phyloP scores from a whole-genome alignment of 2,113 vertebrate genomes.

The Amphiprion percula region DNA sequence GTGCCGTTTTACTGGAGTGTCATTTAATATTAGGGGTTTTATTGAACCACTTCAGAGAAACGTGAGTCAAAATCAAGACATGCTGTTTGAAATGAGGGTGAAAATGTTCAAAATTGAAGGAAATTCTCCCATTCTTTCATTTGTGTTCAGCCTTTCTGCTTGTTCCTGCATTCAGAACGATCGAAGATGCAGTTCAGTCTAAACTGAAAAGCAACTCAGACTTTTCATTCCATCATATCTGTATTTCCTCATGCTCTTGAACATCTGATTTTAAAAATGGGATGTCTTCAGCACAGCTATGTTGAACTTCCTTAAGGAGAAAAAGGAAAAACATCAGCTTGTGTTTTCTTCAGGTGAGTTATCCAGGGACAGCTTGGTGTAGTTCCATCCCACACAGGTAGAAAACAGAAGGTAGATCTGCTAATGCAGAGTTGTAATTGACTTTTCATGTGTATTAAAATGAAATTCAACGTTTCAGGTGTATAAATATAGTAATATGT shows the following conservation, averaged over 20 bases:
- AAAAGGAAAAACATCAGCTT: background rate
- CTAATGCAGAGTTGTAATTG: conserved; percentile 4
- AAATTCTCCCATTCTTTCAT: background rate
- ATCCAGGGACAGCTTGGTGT: background rate
- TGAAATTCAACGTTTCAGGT: background rate
- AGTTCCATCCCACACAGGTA: conserved; percentile 4
- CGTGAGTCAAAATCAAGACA: background rate
- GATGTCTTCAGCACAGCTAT: too few species aligned
- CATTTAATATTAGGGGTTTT: conserved; percentile 25
- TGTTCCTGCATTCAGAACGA: background rate
- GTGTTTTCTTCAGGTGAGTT: background rate
- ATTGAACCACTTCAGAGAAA: conserved; percentile 22
- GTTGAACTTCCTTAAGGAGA: background rate
- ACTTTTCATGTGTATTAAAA: conserved; percentile 6
- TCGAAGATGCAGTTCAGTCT: background rate
- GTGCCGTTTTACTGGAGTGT: conserved; percentile 74
- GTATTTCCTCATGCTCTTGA: background rate
- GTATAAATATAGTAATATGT: too few species aligned
- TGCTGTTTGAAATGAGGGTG: background rate
- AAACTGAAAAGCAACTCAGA: conserved; percentile 17
- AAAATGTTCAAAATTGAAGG: background rate
- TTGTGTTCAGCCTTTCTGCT: background rate
- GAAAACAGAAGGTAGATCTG: background rate
- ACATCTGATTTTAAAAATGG: background rate
- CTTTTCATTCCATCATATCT: background rate